A percentile compares a stretch with the other conserved stretches of the same genome.
Conservation (phyloP, 2,888 invertebrate genomes). For the Sesia bembeciformis region DNA sequence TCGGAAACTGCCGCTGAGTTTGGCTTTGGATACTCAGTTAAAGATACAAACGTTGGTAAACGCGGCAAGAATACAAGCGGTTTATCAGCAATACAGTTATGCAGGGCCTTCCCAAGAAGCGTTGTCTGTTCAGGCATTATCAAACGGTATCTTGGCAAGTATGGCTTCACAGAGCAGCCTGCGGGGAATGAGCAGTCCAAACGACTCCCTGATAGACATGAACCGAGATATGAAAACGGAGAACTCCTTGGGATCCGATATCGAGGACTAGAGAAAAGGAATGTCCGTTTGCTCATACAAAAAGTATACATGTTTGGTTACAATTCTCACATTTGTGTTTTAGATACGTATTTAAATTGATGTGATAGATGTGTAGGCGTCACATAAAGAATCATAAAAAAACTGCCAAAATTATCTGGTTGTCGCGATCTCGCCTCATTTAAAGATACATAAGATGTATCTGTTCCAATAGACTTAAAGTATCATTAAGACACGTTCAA, state of each 20-base stretch:
- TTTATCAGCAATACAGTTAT: conserved; percentile 66
- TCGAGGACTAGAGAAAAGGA: conserved; percentile 39
- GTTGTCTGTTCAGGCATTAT: conserved; percentile 58
- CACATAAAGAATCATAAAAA: background rate
- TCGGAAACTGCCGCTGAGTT: conserved; percentile 55
- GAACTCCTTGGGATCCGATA: conserved; percentile 52
- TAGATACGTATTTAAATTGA: conserved; percentile 17
- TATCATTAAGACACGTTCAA: too few relatives aligned
- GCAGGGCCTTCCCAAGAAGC: conserved; percentile 65
- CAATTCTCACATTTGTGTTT: conserved; percentile 7
- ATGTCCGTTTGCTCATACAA: conserved; percentile 6
- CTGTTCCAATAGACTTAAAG: too few relatives aligned
- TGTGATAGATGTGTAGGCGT: conserved; percentile 21
- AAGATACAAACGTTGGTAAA: conserved; percentile 65
- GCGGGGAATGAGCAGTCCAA: conserved; percentile 37
- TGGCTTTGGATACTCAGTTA: conserved; percentile 62
- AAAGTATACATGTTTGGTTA: conserved; percentile 1
- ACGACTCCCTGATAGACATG: conserved; percentile 58
- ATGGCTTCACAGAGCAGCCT: conserved; percentile 53
- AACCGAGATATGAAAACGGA: conserved; percentile 51
- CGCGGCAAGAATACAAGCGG: conserved; percentile 62
- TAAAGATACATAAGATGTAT: too few relatives aligned
- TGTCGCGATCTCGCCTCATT: too few relatives aligned
- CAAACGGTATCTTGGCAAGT: conserved; percentile 60
- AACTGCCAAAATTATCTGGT: too few relatives aligned